Conservation (phyloP, 1,140 invertebrate species). For the Mactra quadrangularis region DNA sequence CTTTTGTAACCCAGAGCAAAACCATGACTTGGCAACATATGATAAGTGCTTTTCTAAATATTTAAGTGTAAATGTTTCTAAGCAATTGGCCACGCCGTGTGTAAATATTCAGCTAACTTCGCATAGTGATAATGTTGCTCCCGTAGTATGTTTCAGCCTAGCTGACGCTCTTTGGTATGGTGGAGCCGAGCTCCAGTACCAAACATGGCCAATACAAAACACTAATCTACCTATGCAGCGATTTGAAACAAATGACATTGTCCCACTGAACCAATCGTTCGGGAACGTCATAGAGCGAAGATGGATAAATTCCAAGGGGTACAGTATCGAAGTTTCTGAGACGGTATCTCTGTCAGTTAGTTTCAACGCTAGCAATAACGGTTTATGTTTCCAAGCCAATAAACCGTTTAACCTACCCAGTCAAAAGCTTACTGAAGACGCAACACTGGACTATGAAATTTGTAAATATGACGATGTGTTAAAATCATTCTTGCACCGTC, state of each 20-base stretch:
- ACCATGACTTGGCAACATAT: not conserved
- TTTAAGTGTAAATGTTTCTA: not conserved
- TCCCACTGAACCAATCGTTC: slow-evolving; percentile 56
- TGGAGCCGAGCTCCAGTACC: slow-evolving; percentile 81
- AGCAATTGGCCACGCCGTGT: not conserved
- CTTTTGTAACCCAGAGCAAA: not conserved
- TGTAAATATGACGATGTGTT: not conserved
- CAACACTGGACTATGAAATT: not conserved
- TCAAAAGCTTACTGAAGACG: not conserved
- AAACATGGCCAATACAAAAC: slow-evolving; percentile 83
- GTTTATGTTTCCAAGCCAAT: slow-evolving; percentile 1
- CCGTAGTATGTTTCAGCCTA: slow-evolving; percentile 57
- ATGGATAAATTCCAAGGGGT: slow-evolving; percentile 77
- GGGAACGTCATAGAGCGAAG: slow-evolving; percentile 76
- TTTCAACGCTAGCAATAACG: slow-evolving; percentile 58
- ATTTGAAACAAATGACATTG: slow-evolving; percentile 66
- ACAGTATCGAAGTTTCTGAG: slow-evolving; percentile 73
- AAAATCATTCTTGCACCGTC: slow-evolving; percentile 55
- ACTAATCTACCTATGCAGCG: slow-evolving; percentile 70
- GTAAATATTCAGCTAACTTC: slow-evolving; percentile 16
- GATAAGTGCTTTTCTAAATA: not conserved
- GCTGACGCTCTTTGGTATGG: slow-evolving; percentile 74
- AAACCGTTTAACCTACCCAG: not conserved
- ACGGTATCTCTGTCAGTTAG: slow-evolving; percentile 74
- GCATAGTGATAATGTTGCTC: slow-evolving; percentile 1